These are phyloP conservation scores for Telmatherina bonti DNA, from an alignment of 2,797 vertebrate genomes.

Conservation along the genomic window DNA sequence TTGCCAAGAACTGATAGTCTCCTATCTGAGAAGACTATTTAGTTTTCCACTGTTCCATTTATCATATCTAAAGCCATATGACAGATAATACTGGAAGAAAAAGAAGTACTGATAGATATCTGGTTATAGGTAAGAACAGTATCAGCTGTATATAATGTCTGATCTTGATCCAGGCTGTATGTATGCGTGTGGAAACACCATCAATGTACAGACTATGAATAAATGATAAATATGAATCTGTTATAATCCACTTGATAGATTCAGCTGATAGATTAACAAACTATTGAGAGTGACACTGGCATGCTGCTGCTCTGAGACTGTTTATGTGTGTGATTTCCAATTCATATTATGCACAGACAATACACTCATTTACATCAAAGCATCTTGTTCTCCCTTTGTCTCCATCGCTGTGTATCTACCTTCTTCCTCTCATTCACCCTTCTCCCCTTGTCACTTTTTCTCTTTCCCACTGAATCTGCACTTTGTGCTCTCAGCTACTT, in stretches of 20 bases:
- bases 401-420: slow-evolving; percentile 2
- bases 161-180: slow-evolving; percentile 46
- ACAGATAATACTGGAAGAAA: slow-evolving; percentile 46
- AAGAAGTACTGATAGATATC: slow-evolving; percentile 53
- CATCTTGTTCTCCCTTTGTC: slow-evolving; percentile 12
- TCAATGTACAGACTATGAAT: slow-evolving; percentile 33
- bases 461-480: slow-evolving; percentile 3
- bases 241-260: slow-evolving; percentile 67
- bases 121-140: slow-evolving; percentile 43
- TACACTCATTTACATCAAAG: slow-evolving; percentile 51
- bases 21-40: slow-evolving; percentile 53
- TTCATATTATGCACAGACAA: slow-evolving; percentile 40
- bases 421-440: slow-evolving; percentile 26
- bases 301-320: slow-evolving; percentile 29
- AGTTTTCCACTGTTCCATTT: slow-evolving; percentile 41
- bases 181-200: slow-evolving; percentile 35
- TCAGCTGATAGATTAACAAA: slow-evolving; percentile 72
- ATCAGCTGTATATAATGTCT: slow-evolving; percentile 37
- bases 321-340: slow-evolving; percentile 20
- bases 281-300: slow-evolving; percentile 52
- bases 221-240: slow-evolving; percentile 40
- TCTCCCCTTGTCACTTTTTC: slow-evolving; percentile 28
- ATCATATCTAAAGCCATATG: slow-evolving; percentile 55
- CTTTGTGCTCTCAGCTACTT: slow-evolving; percentile 13
- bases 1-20: slow-evolving; percentile 53